Evolutionary conservation across 2,797 vertebrate genomes (phyloP).

Genomic region (Rhinella marina): DNA sequence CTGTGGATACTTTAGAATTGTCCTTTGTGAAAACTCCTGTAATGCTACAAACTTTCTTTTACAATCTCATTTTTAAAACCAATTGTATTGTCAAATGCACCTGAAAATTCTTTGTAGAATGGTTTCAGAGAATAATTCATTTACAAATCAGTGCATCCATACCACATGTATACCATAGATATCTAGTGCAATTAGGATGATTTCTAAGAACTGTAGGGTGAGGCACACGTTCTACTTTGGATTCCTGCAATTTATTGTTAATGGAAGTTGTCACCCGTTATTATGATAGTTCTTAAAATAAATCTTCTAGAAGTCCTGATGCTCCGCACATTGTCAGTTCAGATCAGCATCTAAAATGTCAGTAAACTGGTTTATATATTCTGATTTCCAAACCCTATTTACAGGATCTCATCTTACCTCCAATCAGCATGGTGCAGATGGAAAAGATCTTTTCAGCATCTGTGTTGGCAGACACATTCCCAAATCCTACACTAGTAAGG

Average conservation of each 20-base stretch:
- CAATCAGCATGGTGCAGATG: slow-evolving; percentile 64
- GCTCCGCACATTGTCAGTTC: neutral
- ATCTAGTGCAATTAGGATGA: too few species aligned
- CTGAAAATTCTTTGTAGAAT: too few species aligned
- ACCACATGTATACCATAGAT: too few species aligned
- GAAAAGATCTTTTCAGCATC: slow-evolving; percentile 65
- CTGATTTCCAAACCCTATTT: neutral
- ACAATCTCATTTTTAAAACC: too few species aligned
- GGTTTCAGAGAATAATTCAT: too few species aligned
- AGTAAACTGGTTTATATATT: neutral
- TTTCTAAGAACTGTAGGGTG: too few species aligned
- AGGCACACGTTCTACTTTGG: neutral
- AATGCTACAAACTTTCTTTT: too few species aligned
- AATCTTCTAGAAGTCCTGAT: neutral
- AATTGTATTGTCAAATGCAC: too few species aligned
- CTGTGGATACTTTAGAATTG: too few species aligned
- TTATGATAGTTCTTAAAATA: neutral
- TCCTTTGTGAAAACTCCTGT: too few species aligned
- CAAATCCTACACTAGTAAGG: slow-evolving; percentile 64
- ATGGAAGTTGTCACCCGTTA: neutral
- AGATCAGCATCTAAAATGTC: neutral
- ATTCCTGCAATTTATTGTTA: neutral
- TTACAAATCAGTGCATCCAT: too few species aligned
- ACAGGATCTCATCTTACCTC: slow-evolving; percentile 52
- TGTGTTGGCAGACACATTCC: slow-evolving; percentile 64